Base-by-base conservation (phyloP, 35 echinoderm and acorn worm genomes). In the Stichopus chloronotus region DNA sequence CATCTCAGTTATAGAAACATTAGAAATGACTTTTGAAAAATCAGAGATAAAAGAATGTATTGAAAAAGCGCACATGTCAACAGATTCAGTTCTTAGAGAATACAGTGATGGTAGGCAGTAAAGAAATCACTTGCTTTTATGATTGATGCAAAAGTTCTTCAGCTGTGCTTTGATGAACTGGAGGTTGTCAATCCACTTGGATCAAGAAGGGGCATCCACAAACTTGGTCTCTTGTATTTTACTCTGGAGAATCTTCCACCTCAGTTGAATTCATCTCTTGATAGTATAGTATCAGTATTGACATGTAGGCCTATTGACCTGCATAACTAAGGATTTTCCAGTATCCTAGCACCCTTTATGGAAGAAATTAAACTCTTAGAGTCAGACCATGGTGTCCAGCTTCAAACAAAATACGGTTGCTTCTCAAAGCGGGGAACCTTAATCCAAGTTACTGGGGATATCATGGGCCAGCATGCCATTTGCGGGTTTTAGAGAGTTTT, bases 151-250 rank as follows among this genome's bases (percentile, higher is more conserved):
- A 79, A 58, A 56, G 90, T 77, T 23, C 12, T 57, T 56, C 90
- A 92, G 76, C 20, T 80, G 7, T 92, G 89, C 57, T 92, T 79
- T 92, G 56, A 92, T 80, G 90, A 92, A 59, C 9, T 81, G 8
- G 76, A 91, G 52, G 68, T 78, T 52, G 68, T 78, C 23, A 91
- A 91, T 78, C 90, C 90, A 17, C 57, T 91, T n/a, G 90, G 90
- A n/a, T 92, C 76, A 79, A 79, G 78, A 81, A 92, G 90, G 23
- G 90, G 90, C 76, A 81, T 92, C 9, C 74, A 92, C 14, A 81
- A 92, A 21, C 52, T 92, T 19, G 74, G 89, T 8, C 24, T 52
- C 7, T 55, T 91, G 6, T 91, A 91, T 60, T 91, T n/a, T n/a
- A n/a, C n/a, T n/a, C n/a, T n/a, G n/a, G n/a, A n/a, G n/a, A n/a